phyloP scores from a whole-genome alignment of 1,140 invertebrate genomes.

The Macrobrachium rosenbergii region DNA sequence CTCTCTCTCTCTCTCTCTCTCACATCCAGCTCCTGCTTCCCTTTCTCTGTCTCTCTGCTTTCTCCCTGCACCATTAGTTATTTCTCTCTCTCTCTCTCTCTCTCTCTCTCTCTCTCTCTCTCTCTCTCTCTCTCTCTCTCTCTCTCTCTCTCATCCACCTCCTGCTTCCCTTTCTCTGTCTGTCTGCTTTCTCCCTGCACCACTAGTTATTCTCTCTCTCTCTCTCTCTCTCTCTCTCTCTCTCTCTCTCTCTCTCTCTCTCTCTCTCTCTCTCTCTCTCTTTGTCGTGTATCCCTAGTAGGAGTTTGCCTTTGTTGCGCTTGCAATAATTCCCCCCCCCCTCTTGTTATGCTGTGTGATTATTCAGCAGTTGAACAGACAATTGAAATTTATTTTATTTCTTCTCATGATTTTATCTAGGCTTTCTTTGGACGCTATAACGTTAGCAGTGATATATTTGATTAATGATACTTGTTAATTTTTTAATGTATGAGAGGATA shows the following conservation, averaged over 20 bases:
- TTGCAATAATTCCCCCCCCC: too few relatives aligned
- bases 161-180: background rate
- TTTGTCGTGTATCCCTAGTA: too few relatives aligned
- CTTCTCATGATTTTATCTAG: too few relatives aligned
- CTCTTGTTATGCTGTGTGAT: too few relatives aligned
- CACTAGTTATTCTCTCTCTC: background rate
- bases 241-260: constrained; percentile 15
- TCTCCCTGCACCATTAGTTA: background rate
- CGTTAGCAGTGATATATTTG: too few relatives aligned
- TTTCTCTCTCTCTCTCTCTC: constrained; percentile 5
- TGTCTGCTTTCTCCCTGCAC: background rate
- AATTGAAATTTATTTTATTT: too few relatives aligned
- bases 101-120: constrained; percentile 1
- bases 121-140: background rate
- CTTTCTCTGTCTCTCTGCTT: background rate
- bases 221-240: background rate
- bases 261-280: background rate
- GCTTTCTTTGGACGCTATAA: too few relatives aligned
- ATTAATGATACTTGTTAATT: too few relatives aligned
- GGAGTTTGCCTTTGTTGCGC: background rate
- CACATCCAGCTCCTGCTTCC: background rate
- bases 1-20: background rate
- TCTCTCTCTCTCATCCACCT: background rate
- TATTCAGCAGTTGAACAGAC: too few relatives aligned
- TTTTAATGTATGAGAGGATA: too few relatives aligned